phyloP scores from a whole-genome alignment of 2,888 invertebrate species.

The Nemoura dubitans region DNA sequence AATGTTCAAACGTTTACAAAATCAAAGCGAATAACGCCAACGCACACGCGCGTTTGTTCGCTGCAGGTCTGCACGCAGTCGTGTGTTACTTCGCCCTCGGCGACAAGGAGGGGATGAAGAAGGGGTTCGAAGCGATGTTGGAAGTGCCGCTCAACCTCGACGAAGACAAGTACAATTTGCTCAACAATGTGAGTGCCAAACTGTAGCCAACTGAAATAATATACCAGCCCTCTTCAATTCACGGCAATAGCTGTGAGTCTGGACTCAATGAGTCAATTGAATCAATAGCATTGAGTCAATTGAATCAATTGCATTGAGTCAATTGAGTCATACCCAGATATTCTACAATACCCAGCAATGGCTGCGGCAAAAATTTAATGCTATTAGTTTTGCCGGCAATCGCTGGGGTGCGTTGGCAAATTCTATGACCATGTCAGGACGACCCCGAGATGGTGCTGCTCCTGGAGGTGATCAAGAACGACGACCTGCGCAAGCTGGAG shows the following conservation, averaged over 20 bases:
- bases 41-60: slow-evolving; percentile 52
- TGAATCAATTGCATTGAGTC: no score
- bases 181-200: slow-evolving; percentile 58
- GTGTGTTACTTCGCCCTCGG: slow-evolving; percentile 89
- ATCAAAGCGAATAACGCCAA: background rate
- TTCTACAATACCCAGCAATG: no score
- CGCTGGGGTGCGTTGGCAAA: no score
- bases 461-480: slow-evolving; percentile 79
- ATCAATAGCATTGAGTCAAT: no score
- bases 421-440: slow-evolving; percentile 59
- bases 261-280: no score
- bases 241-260: no score
- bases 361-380: no score
- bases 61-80: slow-evolving; percentile 84
- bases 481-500: slow-evolving; percentile 78
- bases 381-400: no score
- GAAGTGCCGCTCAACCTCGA: slow-evolving; percentile 86
- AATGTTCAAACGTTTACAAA: no score
- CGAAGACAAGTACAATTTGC: slow-evolving; percentile 74
- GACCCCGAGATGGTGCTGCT: slow-evolving; percentile 68
- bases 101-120: slow-evolving; percentile 92
- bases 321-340: no score
- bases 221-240: no score
- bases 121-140: slow-evolving; percentile 88
- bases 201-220: slow-evolving; percentile 42